These are phyloP conservation scores for Noctilio leporinus DNA, from an alignment of 2,113 vertebrate species.

Conservation along the genomic window DNA sequence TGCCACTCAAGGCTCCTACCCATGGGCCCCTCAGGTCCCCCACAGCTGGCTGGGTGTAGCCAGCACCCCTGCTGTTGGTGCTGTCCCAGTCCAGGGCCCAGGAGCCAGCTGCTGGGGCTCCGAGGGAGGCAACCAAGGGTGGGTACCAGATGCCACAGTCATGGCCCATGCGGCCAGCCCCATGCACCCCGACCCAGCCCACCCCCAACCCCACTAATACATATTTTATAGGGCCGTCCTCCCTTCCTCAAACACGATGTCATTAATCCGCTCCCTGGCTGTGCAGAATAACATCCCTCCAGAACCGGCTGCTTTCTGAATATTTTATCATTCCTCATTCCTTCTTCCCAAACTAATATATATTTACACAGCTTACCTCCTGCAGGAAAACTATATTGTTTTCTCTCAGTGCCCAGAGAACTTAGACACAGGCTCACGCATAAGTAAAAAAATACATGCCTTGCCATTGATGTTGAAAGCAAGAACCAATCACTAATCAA, in stretches of 20 bases:
- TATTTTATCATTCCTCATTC: slow-evolving; percentile 83
- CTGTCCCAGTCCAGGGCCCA: not conserved
- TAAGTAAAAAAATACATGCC: slow-evolving; percentile 72
- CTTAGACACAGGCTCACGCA: slow-evolving; percentile 54
- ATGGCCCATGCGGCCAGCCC: not conserved
- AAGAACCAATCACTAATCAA: slow-evolving; percentile 78
- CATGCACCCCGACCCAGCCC: not conserved
- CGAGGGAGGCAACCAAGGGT: not conserved
- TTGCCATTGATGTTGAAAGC: slow-evolving; percentile 73
- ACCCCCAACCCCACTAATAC: slow-evolving; percentile 59
- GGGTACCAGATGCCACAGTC: not conserved
- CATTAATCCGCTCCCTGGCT: slow-evolving; percentile 84
- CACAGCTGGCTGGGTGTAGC: too few relatives aligned
- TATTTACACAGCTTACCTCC: slow-evolving; percentile 84
- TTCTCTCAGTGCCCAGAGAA: slow-evolving; percentile 71
- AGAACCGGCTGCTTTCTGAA: slow-evolving; percentile 80
- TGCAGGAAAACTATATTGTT: slow-evolving; percentile 78
- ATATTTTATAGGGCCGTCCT: slow-evolving; percentile 78
- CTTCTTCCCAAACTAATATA: slow-evolving; percentile 81
- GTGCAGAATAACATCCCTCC: slow-evolving; percentile 81
- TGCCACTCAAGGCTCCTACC: not conserved
- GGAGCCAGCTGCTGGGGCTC: not conserved
- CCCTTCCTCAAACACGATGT: slow-evolving; percentile 68
- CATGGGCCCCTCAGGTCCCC: not conserved
- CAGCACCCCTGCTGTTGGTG: not conserved